Percentiles rank a stretch among this genome's conserved stretches.
Evolutionary conservation across 1,140 invertebrate species (phyloP).

Genomic region (Sminthurides bifidus): DNA sequence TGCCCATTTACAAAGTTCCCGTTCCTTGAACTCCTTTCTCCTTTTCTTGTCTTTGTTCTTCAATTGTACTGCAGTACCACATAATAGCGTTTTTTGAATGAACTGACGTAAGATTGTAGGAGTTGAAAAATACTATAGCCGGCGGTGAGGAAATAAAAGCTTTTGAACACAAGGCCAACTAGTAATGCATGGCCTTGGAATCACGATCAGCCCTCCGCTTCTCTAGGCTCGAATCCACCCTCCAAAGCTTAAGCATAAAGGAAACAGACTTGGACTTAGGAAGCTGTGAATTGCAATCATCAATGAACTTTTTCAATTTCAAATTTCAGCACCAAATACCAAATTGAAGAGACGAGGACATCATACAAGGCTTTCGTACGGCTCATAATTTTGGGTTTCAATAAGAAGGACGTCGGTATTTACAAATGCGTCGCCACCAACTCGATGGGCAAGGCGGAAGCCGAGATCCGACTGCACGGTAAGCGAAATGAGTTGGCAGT

Average conservation of each 20-base stretch:
- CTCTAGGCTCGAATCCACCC: background rate
- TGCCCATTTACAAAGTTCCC: no score
- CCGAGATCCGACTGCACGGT: constrained; percentile 74
- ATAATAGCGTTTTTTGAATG: background rate
- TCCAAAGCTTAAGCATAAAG: background rate
- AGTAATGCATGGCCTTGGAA: no score
- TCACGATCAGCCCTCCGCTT: background rate
- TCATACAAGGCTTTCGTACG: constrained; percentile 73
- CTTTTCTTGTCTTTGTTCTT: background rate
- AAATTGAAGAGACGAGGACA: constrained; percentile 59
- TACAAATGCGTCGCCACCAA: constrained; percentile 87
- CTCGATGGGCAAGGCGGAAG: constrained; percentile 70
- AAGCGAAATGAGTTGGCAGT: no score
- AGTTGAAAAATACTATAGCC: background rate
- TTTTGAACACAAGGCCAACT: background rate
- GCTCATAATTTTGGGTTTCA: constrained; percentile 66
- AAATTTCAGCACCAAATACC: constrained; percentile 62
- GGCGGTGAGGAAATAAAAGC: background rate
- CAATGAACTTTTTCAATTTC: background rate
- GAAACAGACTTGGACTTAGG: background rate
- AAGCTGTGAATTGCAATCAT: background rate
- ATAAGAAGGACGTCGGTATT: constrained; percentile 64
- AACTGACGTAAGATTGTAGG: background rate
- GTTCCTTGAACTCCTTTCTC: no score
- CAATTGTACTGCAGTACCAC: background rate